Base-by-base conservation (phyloP, 2,888 invertebrate species). In the Lacanobia wlatinum region DNA sequence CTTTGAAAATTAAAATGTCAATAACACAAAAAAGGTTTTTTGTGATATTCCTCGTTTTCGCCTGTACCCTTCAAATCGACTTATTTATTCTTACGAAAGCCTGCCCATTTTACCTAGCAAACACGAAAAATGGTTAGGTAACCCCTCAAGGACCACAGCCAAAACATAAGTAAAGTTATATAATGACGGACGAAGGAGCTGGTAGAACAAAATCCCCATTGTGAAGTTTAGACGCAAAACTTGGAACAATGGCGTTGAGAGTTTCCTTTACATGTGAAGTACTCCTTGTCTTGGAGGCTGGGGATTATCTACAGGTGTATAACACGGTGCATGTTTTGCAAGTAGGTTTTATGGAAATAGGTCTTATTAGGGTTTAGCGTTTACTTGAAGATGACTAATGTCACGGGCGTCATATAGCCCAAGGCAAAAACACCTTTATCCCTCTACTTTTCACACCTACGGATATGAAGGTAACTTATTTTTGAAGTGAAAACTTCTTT, bases 191-290 rank as follows among this genome's bases (percentile, higher is more conserved):
- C 34, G n/a, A 56, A 23, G 50, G 60, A 48, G 28, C 10, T 12
- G 21, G 52, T 43, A 55, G 62, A 40, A 78, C 55, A 76, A 71
- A 66, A 56, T 66, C 55, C 34, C 40, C 12, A 76, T 78, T 78
- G 77, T 79, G 46, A 61, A 77, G 70, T 77, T 76, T 76, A 55
- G 59, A 62, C 63, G 59, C 56, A 58, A 63, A 70, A 66, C 59
- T 59, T 68, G 62, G 70, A 60, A 79, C 78, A 79, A 79, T 67
- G 21, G 48, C 12, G 52, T 16, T 2, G 6, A 46, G 38, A 71
- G 64, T 58, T 61, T 65, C 64, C 76, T 65, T 62, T n/a, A 40
- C 38, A 23, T 38, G 38, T 23, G 59, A 53, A 76, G 70, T 46
- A 40, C 23, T 34, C 14, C 76, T 80, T 56, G 43, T 40, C 70